Base-by-base conservation (phyloP, 2,888 invertebrate species). In the Hirtodrosophila histrioides region DNA sequence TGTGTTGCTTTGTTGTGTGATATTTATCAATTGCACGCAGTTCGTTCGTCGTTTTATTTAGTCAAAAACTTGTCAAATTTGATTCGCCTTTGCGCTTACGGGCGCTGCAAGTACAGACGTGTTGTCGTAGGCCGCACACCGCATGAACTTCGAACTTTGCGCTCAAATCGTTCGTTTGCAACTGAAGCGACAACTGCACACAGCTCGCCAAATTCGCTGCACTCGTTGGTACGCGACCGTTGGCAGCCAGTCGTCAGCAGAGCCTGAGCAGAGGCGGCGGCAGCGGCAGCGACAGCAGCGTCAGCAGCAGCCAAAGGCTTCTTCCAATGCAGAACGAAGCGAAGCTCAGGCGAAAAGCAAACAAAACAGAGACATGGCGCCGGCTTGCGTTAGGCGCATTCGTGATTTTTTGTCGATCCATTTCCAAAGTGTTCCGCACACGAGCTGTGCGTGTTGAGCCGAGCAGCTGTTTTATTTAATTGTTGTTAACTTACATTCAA, bases 101-200 rank as follows among this genome's bases (percentile, higher is more conserved):
- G 36, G 6, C 54, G 66, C 55, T 75, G 50, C 66, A 65, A 74
- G 58, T 55, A 31, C 36, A 3, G 46, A 23, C 55, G 55, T 56
- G 55, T 56, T 63, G 40, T 62, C 39, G 58, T 24, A 33, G 72
- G 45, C 73, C 80, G 78, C 76, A 75, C 86, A 75, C 71, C 67
- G 58, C 35, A 65, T 71, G 9, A 50, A 41, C 46, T 74, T 83
- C 79, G 86, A 88, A 89, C 89, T 89, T 76, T 82, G 71, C 90
- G 81, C 84, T 85, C 86, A 87, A 90, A 87, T 88, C 83, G 91
- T 89, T 90, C 89, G 89, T 88, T 90, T 89, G 89, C 87, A 90
- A 90, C 90, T 90, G 89, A 90, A 84, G 64, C 72, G 76, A 69
- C 68, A 85, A 78, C 55, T 83, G 88, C 80, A 81, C 75, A 73